phyloP scores from a whole-genome alignment of 1,140 invertebrate genomes.

The Leptinotarsa texana region DNA sequence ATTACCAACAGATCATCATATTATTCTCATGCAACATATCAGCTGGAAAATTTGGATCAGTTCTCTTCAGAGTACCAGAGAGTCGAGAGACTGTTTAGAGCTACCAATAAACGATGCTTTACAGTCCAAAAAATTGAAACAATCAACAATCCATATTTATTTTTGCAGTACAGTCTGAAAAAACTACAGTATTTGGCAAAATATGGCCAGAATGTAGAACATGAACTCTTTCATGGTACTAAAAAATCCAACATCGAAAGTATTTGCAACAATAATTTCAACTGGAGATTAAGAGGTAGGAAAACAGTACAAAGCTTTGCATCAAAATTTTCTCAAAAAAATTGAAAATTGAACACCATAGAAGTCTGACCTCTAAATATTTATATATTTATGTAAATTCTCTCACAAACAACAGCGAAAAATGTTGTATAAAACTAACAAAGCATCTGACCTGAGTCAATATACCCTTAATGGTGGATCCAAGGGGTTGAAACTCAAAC shows the following conservation, averaged over 20 bases:
- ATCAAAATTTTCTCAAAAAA: too few species aligned
- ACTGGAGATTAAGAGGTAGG: conserved; percentile 24
- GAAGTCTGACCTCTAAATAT: too few species aligned
- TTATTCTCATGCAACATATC: not conserved
- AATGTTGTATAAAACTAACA: too few species aligned
- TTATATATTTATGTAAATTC: too few species aligned
- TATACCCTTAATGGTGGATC: too few species aligned
- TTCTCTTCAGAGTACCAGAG: not conserved
- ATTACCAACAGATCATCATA: not conserved
- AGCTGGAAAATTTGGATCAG: conserved; percentile 8
- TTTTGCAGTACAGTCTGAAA: conserved; percentile 9
- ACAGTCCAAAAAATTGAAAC: conserved; percentile 15
- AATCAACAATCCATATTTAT: conserved; percentile 16
- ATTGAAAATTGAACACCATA: too few species aligned
- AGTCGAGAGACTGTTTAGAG: not conserved
- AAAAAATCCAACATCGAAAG: conserved; percentile 5
- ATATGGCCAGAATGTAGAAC: not conserved
- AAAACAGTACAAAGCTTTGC: too few species aligned
- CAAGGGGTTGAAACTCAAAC: too few species aligned
- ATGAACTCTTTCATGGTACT: conserved; percentile 13
- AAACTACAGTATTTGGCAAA: conserved; percentile 9
- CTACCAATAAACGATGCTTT: conserved; percentile 13
- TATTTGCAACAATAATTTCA: conserved; percentile 22
- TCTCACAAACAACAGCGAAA: too few species aligned
- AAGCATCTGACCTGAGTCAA: too few species aligned